Evolutionary conservation across 2,888 invertebrate genomes (phyloP).

Genomic region (Andrena camellia): DNA sequence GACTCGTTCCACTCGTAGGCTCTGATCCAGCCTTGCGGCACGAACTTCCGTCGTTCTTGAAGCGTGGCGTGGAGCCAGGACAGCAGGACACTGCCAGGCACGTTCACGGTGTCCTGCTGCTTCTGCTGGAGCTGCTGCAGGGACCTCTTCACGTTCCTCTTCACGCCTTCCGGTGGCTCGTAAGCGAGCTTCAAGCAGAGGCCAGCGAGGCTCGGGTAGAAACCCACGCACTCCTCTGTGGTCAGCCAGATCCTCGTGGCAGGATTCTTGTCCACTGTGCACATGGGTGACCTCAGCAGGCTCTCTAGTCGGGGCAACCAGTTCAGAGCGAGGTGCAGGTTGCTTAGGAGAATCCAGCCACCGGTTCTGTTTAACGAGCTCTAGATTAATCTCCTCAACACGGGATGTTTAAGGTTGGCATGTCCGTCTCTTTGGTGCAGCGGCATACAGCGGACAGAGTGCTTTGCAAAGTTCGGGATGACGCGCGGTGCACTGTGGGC

Average conservation of each 20-base stretch:
- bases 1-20: constrained; percentile 95
- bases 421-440: background rate
- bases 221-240: constrained; percentile 81
- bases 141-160: constrained; percentile 81
- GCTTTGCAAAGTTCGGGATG: no score
- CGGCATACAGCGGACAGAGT: background rate
- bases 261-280: constrained; percentile 76
- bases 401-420: background rate
- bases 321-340: constrained; percentile 82
- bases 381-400: background rate
- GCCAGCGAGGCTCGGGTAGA: constrained; percentile 82
- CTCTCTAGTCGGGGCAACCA: constrained; percentile 83
- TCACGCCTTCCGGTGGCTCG: constrained; percentile 84
- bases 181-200: constrained; percentile 82
- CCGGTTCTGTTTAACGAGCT: constrained; percentile 74
- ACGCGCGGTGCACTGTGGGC: background rate
- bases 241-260: constrained; percentile 81
- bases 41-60: constrained; percentile 92
- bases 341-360: constrained; percentile 82
- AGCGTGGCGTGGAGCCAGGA: constrained; percentile 96
- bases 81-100: constrained; percentile 88
- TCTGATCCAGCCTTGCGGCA: constrained; percentile 91
- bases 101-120: constrained; percentile 42
- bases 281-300: constrained; percentile 79
- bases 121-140: constrained; percentile 79